Evolutionary conservation across 2,888 invertebrate species (phyloP).

Genomic region (Nineta flava): DNA sequence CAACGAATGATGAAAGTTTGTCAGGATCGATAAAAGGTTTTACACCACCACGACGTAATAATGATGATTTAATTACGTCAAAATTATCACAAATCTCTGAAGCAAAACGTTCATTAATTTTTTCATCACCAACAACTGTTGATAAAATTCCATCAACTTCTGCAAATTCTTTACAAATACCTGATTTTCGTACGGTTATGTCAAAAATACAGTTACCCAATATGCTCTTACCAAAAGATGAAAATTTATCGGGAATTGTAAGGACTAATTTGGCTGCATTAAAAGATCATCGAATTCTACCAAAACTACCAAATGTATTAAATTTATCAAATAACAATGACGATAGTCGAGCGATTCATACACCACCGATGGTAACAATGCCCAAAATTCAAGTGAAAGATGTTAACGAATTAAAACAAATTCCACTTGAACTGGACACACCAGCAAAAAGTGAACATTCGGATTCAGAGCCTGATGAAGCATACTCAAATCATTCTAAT

Average conservation of each 20-base stretch:
- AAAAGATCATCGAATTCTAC: conserved; percentile 16
- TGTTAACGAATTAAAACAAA: conserved; percentile 42
- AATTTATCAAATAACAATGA: not conserved
- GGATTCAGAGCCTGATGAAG: conserved; percentile 30
- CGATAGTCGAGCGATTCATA: not conserved
- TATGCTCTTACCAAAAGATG: not conserved
- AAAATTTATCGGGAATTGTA: not conserved
- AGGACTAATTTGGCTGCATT: conserved; percentile 18
- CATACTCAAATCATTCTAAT: conserved; percentile 12
- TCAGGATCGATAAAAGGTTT: not conserved
- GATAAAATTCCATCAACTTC: not conserved
- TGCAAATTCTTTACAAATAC: not conserved
- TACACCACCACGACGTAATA: not conserved
- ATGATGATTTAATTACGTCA: not conserved
- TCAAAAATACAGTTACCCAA: not conserved
- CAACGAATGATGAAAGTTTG: conserved; percentile 52
- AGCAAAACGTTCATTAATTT: not conserved
- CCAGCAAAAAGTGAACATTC: conserved; percentile 25
- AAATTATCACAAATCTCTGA: not conserved
- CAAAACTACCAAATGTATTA: not conserved
- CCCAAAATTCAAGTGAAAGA: conserved; percentile 34
- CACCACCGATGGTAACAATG: conserved; percentile 13
- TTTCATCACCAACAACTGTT: not conserved
- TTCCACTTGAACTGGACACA: conserved; percentile 30
- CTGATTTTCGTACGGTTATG: not conserved